phyloP scores from a whole-genome alignment of 2,797 vertebrate species.

The Cygnus olor region DNA sequence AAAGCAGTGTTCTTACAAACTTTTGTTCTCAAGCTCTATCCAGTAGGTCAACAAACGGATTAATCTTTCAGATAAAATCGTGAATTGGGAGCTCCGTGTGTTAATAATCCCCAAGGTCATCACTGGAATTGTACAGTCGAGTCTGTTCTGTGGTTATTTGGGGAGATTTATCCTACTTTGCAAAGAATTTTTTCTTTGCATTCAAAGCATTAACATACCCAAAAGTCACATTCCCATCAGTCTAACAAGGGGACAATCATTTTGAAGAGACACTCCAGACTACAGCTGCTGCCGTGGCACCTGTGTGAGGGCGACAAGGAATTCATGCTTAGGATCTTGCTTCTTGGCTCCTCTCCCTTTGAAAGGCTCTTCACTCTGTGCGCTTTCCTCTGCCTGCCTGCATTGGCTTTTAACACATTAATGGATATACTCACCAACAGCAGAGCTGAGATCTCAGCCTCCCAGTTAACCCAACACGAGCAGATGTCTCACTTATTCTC shows the following conservation, averaged over 20 bases:
- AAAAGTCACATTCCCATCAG: conserved; percentile 51
- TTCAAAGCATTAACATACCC: conserved; percentile 42
- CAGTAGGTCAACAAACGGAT: not conserved
- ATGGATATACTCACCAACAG: not conserved
- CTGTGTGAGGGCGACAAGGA: conserved; percentile 22
- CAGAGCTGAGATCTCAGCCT: not conserved
- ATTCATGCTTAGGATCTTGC: conserved; percentile 11
- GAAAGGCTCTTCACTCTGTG: not conserved
- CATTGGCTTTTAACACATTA: conserved; percentile 2
- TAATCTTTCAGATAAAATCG: conserved; percentile 3
- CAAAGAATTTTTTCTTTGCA: not conserved
- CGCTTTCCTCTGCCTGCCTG: not conserved
- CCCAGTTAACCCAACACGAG: not conserved
- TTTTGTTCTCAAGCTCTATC: not conserved
- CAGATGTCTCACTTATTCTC: not conserved
- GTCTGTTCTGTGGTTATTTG: conserved; percentile 12
- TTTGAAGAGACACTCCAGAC: conserved; percentile 60
- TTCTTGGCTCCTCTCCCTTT: conserved; percentile 24
- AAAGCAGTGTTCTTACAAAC: not conserved
- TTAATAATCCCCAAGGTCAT: conserved; percentile 7
- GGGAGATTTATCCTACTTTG: not conserved
- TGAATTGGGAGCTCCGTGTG: not conserved
- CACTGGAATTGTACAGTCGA: not conserved
- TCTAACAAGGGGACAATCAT: conserved; percentile 55
- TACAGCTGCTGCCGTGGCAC: conserved; percentile 34